Base-by-base conservation (phyloP, 2,113 vertebrate genomes). In the Colinus virginianus region DNA sequence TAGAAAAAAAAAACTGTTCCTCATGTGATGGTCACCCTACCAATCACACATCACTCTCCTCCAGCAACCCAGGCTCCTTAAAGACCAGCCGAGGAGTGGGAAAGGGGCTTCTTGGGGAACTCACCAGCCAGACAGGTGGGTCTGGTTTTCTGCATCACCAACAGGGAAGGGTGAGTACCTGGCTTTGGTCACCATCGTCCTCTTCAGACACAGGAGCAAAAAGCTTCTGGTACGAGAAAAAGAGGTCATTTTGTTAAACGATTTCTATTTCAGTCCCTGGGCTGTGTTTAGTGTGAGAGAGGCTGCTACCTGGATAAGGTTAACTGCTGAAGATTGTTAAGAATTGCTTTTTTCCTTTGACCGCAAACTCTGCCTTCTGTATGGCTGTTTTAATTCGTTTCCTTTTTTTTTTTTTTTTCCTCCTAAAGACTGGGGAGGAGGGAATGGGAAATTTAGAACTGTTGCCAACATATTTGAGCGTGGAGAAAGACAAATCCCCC, bases 11-110 rank as follows among this genome's bases (percentile, higher is more conserved):
- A 90, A 28, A 56, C 16, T 72, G 78, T 76, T 40, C 78, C 96
- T 92, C 97, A 90, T 92, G 96, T 87, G 95, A 97, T 95, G 84
- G 55, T 56, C 78, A 89, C 87, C 92, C 95, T 94, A 96, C 97
- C 98, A 97, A 96, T 97, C 96, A 97, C 91, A 78, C 75, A 64
- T 77, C 78, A 62, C 72, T 22, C 34, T 92, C 49, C 64, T 72
- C 89, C 22, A 49, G 84, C 88, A n/a, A 90, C 38, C 38, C 83
- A 90, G 79, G 53, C 72, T 83, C 88, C 89, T 97, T 90, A 95
- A 96, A 97, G 84, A 67, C 58, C 58, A 55, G 68, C 4, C 0
- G 34, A 82, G 43, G 49, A 42, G 22, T 26, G 32, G 71, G 72
- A 34, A 67, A 82, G 45, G 12, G 53, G 34, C 36, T 63, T 92